Conservation (phyloP, 2,113 vertebrate species). For the Formicarius rufipectus region DNA sequence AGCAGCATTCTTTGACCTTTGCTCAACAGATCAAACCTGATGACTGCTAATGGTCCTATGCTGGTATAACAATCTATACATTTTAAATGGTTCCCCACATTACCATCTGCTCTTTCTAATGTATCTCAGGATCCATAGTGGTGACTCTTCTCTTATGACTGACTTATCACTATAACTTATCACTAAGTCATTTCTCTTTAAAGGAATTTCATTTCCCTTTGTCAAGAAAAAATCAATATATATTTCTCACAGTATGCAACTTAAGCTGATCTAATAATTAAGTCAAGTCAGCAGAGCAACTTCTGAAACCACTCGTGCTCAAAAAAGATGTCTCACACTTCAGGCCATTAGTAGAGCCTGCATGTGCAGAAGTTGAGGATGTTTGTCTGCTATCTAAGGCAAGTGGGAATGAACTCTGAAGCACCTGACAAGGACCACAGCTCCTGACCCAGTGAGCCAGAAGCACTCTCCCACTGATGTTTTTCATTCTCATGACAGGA, state of each 20-base stretch:
- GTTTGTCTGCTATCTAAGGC: not conserved
- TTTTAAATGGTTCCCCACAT: not conserved
- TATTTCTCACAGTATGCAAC: not conserved
- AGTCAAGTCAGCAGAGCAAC: not conserved
- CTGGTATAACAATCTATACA: not conserved
- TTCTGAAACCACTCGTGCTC: not conserved
- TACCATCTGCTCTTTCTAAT: not conserved
- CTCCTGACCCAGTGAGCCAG: not conserved
- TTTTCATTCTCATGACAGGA: not conserved
- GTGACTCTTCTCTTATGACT: not conserved
- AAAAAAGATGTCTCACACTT: not conserved
- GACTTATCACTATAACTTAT: not conserved
- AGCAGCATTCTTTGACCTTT: not conserved
- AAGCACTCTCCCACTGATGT: accelerated
- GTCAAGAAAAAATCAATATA: not conserved
- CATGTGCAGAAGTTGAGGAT: not conserved
- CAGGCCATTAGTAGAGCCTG: not conserved
- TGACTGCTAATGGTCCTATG: accelerated
- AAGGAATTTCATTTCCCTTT: not conserved
- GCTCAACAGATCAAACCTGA: not conserved
- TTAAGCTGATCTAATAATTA: not conserved
- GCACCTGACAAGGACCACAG: not conserved
- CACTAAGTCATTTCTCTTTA: not conserved
- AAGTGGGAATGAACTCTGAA: not conserved
- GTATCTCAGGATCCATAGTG: not conserved